Base-by-base conservation (phyloP, 2,113 vertebrate genomes). In the Scatophagus argus region DNA sequence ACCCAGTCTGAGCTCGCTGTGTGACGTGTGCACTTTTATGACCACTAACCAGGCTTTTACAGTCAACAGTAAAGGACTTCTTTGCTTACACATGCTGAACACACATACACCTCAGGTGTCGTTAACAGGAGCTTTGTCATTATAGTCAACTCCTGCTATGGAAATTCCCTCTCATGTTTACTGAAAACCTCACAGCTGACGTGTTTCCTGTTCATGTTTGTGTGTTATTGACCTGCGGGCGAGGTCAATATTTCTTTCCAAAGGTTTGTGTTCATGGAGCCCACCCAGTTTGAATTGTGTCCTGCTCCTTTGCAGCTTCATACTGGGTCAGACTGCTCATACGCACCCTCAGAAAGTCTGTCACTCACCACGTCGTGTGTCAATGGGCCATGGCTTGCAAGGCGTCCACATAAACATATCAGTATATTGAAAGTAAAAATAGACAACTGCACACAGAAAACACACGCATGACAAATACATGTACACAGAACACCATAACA, bases 201-300 rank as follows among this genome's bases (percentile, higher is more conserved):
- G 36, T 27, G n/a, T 61, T 74, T 58, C 71, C 8, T 21, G 44
- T 4, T 13, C 16, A 64, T 23, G 31, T 63, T 23, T 52, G 43
- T 49, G 43, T 41, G 49, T 19, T 74, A 79, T 63, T 67, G 81
- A 79, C 41, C 29, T 0, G 6, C 34, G 8, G 14, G 52, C 4
- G 0, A 38, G 32, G 54, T 86, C 83, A 58, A 85, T 90, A 69
- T 68, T 74, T 82, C 43, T 88, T 89, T 89, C 74, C 82, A 21
- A 10, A 61, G 62, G 23, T 60, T 77, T 73, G 39, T 52, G 34
- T 61, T 49, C 54, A 38, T 59, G 41, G 36, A 54, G 4, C 17
- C 23, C 66, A 23, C 23, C 52, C 21, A 1, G 6, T 31, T 54
- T 1, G 2, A 32, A 47, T 39, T 21, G 27, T 46, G 5, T 10